These are phyloP conservation scores for Ericerus pela DNA, from an alignment of 1,140 invertebrate species.

Conservation along the genomic window DNA sequence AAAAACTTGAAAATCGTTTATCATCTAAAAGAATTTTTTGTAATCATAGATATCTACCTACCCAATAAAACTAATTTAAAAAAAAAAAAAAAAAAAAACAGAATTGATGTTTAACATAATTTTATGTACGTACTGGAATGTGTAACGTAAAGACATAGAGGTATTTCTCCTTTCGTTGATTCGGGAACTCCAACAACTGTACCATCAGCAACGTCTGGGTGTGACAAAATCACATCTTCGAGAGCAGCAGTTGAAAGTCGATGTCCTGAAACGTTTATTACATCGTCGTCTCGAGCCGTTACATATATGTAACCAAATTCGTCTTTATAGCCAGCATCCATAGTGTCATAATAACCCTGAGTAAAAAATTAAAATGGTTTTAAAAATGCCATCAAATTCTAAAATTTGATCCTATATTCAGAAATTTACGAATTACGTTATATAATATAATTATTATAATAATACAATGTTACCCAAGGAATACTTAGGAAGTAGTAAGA, in stretches of 20 bases:
- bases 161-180: slow-evolving; percentile 73
- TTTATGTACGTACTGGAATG: slow-evolving; percentile 36
- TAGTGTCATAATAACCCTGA: slow-evolving; percentile 89
- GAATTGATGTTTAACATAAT: neutral
- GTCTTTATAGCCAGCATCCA: slow-evolving; percentile 80
- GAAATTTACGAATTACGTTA: no score
- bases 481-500: neutral
- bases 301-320: slow-evolving; percentile 73
- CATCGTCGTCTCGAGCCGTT: slow-evolving; percentile 78
- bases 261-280: slow-evolving; percentile 92
- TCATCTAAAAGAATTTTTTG: no score
- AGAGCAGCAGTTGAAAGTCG: slow-evolving; percentile 71
- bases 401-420: no score
- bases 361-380: no score
- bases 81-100: no score
- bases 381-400: no score
- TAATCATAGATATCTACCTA: no score
- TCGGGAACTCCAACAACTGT: slow-evolving; percentile 81
- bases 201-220: slow-evolving; percentile 64
- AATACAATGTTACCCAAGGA: no score
- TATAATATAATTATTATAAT: no score
- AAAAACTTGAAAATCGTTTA: no score
- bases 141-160: slow-evolving; percentile 69
- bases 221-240: slow-evolving; percentile 73
- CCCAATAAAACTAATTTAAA: no score